Evolutionary conservation across 2,888 invertebrate genomes (phyloP).

Genomic region (Limnephilus auricula): DNA sequence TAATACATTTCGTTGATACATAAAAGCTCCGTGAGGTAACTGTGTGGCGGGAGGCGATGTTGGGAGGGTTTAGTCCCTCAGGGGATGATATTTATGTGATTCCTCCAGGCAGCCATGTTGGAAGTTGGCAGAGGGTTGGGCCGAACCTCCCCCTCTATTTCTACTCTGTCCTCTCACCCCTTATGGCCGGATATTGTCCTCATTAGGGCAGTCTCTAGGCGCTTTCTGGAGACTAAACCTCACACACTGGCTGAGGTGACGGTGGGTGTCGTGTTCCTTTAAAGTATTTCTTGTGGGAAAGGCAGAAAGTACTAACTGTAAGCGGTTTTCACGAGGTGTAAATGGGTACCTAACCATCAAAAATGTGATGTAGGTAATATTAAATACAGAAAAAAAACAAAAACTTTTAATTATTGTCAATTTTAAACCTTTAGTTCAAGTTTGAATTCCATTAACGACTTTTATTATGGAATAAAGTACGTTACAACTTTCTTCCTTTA

Average conservation of each 20-base stretch:
- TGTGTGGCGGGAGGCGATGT: not conserved
- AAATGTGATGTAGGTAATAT: too few relatives aligned
- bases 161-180: not conserved
- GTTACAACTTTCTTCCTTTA: too few relatives aligned
- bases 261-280: not conserved
- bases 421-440: too few relatives aligned
- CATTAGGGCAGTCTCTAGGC: not conserved
- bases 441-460: too few relatives aligned
- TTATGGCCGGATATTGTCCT: not conserved
- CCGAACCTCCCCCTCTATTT: not conserved
- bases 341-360: too few relatives aligned
- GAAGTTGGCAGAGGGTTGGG: not conserved
- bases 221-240: not conserved
- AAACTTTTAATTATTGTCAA: too few relatives aligned
- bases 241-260: not conserved
- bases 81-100: conserved; percentile 27
- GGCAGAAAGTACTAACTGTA: not conserved
- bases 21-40: not conserved
- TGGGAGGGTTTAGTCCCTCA: not conserved
- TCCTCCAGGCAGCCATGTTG: conserved; percentile 8
- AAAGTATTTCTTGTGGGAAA: not conserved
- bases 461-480: too few relatives aligned
- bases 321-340: too few relatives aligned
- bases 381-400: too few relatives aligned
- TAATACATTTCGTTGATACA: not conserved